A percentile compares a stretch with the other conserved stretches of the same genome.
phyloP scores from a whole-genome alignment of 2,888 invertebrate genomes.

The Tolmerus cingulatus region DNA sequence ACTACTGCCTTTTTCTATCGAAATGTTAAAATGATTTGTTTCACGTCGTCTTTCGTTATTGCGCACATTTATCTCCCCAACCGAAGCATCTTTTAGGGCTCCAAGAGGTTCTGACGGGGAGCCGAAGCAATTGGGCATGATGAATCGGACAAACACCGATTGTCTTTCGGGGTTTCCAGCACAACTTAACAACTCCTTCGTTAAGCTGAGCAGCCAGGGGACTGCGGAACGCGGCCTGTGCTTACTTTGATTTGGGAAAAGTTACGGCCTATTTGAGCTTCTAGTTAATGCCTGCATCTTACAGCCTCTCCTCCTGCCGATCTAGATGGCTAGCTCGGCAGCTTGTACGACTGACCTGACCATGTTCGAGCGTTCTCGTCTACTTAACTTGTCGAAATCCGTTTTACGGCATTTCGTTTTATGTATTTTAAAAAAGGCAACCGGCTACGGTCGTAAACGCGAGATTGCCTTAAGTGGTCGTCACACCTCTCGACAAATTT shows the following conservation, averaged over 20 bases:
- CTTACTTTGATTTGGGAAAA: neutral
- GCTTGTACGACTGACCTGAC: neutral
- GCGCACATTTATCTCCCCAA: neutral
- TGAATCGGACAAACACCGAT: neutral
- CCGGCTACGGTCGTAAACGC: neutral
- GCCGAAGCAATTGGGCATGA: neutral
- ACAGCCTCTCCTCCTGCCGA: neutral
- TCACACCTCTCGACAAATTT: slow-evolving; percentile 21
- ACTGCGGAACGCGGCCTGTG: neutral
- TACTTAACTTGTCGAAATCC: neutral
- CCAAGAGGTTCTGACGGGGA: neutral
- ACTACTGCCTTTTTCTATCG: neutral
- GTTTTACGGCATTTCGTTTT: neutral
- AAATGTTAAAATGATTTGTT: slow-evolving; percentile 7
- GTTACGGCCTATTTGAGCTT: neutral
- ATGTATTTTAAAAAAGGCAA: neutral
- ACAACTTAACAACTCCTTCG: too few species aligned
- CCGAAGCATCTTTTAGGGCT: neutral
- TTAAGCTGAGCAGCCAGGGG: too few species aligned
- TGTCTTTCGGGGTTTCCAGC: too few species aligned
- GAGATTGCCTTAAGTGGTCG: neutral
- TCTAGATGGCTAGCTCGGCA: neutral
- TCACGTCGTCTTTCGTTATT: neutral
- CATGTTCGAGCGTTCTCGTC: neutral
- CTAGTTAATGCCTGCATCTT: neutral